These are phyloP conservation scores for Plemyria rubiginata DNA, from an alignment of 2,888 invertebrate genomes.

Conservation along the genomic window DNA sequence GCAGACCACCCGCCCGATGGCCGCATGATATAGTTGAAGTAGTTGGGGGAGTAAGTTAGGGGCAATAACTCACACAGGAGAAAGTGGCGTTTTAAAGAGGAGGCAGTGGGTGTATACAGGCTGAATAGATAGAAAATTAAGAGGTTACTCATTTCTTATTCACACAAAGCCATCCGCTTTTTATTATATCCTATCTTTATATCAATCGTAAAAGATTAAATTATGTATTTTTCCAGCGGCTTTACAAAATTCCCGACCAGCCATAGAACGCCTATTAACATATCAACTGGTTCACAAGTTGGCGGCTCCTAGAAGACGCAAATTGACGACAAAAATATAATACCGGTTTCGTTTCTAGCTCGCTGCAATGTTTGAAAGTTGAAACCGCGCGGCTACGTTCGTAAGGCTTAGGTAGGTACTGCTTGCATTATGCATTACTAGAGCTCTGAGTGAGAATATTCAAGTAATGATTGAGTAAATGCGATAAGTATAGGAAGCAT, in stretches of 20 bases:
- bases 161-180: background rate
- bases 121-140: too few species aligned
- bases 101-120: too few species aligned
- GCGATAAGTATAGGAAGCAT: background rate
- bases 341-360: slow-evolving; percentile 22
- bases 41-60: too few species aligned
- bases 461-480: background rate
- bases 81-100: too few species aligned
- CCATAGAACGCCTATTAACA: background rate
- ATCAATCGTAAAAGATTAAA: background rate
- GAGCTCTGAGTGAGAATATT: background rate
- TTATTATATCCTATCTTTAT: background rate
- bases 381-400: slow-evolving; percentile 3
- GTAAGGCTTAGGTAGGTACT: slow-evolving; percentile 5
- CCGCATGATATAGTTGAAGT: too few species aligned
- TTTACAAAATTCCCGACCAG: background rate
- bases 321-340: slow-evolving; percentile 25
- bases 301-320: slow-evolving; percentile 10
- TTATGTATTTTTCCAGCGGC: background rate
- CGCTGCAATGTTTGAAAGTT: slow-evolving; percentile 23
- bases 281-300: slow-evolving; percentile 1
- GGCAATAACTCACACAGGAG: too few species aligned
- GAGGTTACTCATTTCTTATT: too few species aligned
- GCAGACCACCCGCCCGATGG: too few species aligned
- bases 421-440: slow-evolving; percentile 9